Evolutionary conservation across 2,888 invertebrate genomes (phyloP).

Genomic region (Autographa gamma): DNA sequence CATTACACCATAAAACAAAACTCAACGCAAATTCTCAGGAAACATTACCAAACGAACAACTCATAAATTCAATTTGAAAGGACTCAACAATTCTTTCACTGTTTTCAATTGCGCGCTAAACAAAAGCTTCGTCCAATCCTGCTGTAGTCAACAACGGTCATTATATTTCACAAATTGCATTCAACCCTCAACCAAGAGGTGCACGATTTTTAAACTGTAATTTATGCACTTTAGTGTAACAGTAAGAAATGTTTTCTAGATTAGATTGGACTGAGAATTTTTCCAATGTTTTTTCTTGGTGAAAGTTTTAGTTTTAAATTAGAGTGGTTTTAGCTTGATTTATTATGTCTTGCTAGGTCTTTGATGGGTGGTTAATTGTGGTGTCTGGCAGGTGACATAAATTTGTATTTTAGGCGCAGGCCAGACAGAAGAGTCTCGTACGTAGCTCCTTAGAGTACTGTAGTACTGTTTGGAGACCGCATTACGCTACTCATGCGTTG

Average conservation of each 20-base stretch:
- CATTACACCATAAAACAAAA: neutral
- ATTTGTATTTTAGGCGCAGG: no score
- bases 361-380: neutral
- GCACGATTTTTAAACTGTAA: slow-evolving; percentile 45
- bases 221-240: slow-evolving; percentile 41
- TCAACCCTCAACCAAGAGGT: slow-evolving; percentile 27
- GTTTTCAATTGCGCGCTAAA: slow-evolving; percentile 43
- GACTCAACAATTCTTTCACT: slow-evolving; percentile 30
- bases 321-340: neutral
- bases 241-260: slow-evolving; percentile 26
- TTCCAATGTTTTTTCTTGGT: slow-evolving; percentile 2
- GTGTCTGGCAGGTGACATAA: neutral
- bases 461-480: no score
- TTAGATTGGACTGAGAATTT: slow-evolving; percentile 31
- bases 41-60: slow-evolving; percentile 15
- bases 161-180: slow-evolving; percentile 64
- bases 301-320: neutral
- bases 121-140: slow-evolving; percentile 43
- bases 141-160: slow-evolving; percentile 58
- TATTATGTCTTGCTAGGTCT: neutral
- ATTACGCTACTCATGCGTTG: no score
- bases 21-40: neutral
- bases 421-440: no score
- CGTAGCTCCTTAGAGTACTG: no score
- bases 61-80: slow-evolving; percentile 37